Conservation (phyloP, 2,797 vertebrate genomes). For the Triplophysa yarkandensis region DNA sequence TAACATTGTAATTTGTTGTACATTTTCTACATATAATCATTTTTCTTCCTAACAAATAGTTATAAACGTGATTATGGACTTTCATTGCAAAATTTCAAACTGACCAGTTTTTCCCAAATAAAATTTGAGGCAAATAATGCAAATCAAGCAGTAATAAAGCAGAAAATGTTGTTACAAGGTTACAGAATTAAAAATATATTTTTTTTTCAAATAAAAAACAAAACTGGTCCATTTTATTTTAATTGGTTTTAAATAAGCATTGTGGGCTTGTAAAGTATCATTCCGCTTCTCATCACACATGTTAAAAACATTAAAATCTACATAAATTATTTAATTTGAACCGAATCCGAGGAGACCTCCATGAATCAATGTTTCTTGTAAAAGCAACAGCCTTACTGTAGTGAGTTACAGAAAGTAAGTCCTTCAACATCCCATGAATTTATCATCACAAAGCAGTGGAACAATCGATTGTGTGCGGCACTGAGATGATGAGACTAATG, state of each 20-base stretch:
- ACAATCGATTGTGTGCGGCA: slow-evolving; percentile 66
- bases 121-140: no score
- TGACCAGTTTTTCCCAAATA: no score
- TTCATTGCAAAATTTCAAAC: no score
- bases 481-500: slow-evolving; percentile 67
- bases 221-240: no score
- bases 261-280: slow-evolving; percentile 6
- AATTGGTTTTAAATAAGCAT: neutral
- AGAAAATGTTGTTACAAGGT: no score
- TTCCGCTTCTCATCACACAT: slow-evolving; percentile 11
- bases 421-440: slow-evolving; percentile 62
- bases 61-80: no score
- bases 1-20: no score
- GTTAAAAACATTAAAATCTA: slow-evolving; percentile 27
- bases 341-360: slow-evolving; percentile 28
- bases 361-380: slow-evolving; percentile 44
- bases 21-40: no score
- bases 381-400: slow-evolving; percentile 34
- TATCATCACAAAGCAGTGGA: slow-evolving; percentile 64
- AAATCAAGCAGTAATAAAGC: no score
- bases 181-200: no score
- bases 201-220: no score
- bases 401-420: slow-evolving; percentile 43
- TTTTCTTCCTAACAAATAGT: no score
- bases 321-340: slow-evolving; percentile 49